Evolutionary conservation across 2,113 vertebrate species (phyloP), one percentile per base, ranked within the genome.

Genomic region (Corythornis cristatus): DNA sequence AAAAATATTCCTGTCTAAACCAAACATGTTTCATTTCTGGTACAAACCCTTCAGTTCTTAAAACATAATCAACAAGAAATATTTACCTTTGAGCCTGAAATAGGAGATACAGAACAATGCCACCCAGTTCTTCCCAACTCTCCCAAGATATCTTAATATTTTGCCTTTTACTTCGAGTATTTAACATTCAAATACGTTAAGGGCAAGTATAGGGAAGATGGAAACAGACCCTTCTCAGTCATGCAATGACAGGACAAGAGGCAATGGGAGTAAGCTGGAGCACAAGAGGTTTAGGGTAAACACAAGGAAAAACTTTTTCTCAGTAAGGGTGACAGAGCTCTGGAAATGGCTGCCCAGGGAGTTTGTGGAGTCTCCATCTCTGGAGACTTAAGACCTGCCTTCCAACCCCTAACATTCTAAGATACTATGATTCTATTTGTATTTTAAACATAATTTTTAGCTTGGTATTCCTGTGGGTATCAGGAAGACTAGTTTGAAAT

Each of bases 1-100:
- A 64, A 89, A 89, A 89, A 91, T 82, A 91, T 40, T 85, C 35
- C 64, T 74, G 43, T 58, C 43, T 92, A 74, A 92, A 83, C 37
- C 51, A 94, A 86, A 75, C 18, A 35, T 11, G 21, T 53, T 9
- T 75, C 33, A 70, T 37, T 90, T 51, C 61, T 93, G 81, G 14
- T 92, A 70, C 56, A 70, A 92, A 83, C 46, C 15, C 37, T 95
- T 91, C 67, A 57, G 37, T 79, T 91, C 79, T 74, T 64, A 19
- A 65, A 84, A 61, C 29, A n/a, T 15, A 62, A 57, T 33, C 48
- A 72, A 37, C 65, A 78, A 81, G 76, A 94, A 80, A 71, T 95
- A 88, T 86, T 95, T 88, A 77, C 68, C 74, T 95, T 80, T 80
- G 12, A 8, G 60, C 33, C 88, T 45, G n/a, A 43, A 76, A 31